Conservation (phyloP, 2,888 invertebrate species). For the Petrophora chlorosata region DNA sequence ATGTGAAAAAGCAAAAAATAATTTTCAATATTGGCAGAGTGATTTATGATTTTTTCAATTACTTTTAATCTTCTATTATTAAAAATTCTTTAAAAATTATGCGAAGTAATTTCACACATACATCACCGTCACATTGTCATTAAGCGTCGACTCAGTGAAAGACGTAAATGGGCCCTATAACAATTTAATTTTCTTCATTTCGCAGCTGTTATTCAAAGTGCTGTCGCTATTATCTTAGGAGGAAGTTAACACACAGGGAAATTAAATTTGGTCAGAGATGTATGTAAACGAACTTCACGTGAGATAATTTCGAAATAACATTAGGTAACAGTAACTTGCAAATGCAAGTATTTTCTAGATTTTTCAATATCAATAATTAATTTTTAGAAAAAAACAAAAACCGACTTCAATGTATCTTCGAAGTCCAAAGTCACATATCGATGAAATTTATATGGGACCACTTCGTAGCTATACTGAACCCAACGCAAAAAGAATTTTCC, state of each 20-base stretch:
- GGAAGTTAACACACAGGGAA: constrained; percentile 30
- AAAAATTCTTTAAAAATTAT: background rate
- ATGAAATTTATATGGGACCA: no score
- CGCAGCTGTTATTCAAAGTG: constrained; percentile 30
- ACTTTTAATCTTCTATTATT: background rate
- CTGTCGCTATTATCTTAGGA: constrained; percentile 31
- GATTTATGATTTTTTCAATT: background rate
- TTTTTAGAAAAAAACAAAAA: no score
- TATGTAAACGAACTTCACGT: constrained; percentile 20
- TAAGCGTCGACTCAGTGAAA: constrained; percentile 8
- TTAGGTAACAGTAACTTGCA: no score
- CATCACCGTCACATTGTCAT: background rate
- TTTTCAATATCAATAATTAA: no score
- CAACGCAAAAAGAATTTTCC: no score
- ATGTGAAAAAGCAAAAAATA: no score
- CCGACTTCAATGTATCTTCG: no score
- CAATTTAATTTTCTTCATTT: constrained; percentile 37
- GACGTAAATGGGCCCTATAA: constrained; percentile 30
- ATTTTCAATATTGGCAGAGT: no score
- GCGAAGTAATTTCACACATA: background rate
- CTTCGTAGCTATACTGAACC: no score
- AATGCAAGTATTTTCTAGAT: no score
- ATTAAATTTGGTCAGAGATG: constrained; percentile 29
- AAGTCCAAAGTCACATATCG: no score
- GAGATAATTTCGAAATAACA: constrained; percentile 11